Evolutionary conservation across 2,113 vertebrate genomes (phyloP).

Genomic region (Nyctibius bracteatus): DNA sequence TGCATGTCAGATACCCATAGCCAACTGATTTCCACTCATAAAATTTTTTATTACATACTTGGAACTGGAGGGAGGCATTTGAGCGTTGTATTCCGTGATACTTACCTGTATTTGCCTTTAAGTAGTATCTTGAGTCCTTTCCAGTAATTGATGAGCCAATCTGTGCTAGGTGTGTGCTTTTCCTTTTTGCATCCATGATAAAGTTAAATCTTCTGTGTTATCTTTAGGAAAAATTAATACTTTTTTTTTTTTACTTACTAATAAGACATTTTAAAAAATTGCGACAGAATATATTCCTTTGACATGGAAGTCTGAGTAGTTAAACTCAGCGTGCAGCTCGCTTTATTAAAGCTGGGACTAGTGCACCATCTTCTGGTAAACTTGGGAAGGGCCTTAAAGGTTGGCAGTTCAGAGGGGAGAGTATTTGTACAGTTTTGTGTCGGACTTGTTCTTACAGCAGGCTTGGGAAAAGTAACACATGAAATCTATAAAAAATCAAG

Average conservation of each 20-base stretch:
- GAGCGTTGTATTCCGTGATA: not conserved
- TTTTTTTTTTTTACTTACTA: not conserved
- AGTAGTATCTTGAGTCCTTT: not conserved
- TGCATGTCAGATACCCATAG: not conserved
- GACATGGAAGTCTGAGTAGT: rapidly evolving
- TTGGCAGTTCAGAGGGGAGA: rapidly evolving
- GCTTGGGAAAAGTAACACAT: not conserved
- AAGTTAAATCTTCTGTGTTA: not conserved
- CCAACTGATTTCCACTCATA: not conserved
- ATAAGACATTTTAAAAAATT: not conserved
- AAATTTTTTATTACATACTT: not conserved
- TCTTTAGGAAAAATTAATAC: not conserved
- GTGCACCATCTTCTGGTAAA: not conserved
- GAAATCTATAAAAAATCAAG: not conserved
- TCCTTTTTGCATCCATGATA: not conserved
- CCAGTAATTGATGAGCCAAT: not conserved
- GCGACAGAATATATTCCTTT: rapidly evolving
- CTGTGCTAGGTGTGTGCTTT: not conserved
- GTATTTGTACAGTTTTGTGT: rapidly evolving
- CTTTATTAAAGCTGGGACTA: not conserved
- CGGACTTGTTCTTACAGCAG: not conserved
- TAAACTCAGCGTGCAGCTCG: rapidly evolving
- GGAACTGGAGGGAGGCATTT: not conserved
- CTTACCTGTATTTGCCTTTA: not conserved
- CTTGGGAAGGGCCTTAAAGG: not conserved